A percentile compares a stretch with the other conserved stretches of the same genome.
phyloP scores from a whole-genome alignment of 2,888 invertebrate genomes.

The Phrixothrix hirtus region DNA sequence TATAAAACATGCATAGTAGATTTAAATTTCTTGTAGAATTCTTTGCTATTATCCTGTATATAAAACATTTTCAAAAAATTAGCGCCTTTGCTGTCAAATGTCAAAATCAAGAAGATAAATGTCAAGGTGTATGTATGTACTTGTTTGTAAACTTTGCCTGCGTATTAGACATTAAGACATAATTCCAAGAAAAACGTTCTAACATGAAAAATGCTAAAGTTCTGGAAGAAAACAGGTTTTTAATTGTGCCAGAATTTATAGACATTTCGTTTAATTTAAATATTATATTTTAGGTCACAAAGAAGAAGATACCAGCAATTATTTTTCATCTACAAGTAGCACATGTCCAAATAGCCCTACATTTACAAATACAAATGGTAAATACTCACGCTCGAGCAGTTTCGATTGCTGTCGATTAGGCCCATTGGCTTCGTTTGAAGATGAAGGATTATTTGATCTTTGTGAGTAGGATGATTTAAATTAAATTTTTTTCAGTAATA shows the following conservation, averaged over 20 bases:
- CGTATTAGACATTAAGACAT: too few species aligned
- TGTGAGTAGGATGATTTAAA: slow-evolving; percentile 35
- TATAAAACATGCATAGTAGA: too few species aligned
- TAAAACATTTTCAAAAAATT: too few species aligned
- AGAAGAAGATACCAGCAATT: too few species aligned
- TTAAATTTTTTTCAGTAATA: slow-evolving; percentile 3
- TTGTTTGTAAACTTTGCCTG: background rate
- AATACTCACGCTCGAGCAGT: slow-evolving; percentile 23
- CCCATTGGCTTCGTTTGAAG: slow-evolving; percentile 43
- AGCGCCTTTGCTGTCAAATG: background rate
- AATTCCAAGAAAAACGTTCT: slow-evolving; percentile 1
- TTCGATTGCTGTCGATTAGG: slow-evolving; percentile 30
- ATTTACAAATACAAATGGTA: slow-evolving; percentile 25
- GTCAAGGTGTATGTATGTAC: too few species aligned
- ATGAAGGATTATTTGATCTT: slow-evolving; percentile 51
- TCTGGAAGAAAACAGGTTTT: slow-evolving; percentile 71
- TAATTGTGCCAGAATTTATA: too few species aligned
- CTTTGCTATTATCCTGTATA: too few species aligned
- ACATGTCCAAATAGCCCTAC: slow-evolving; percentile 29
- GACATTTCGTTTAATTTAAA: too few species aligned
- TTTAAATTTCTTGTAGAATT: background rate
- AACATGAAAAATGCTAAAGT: slow-evolving; percentile 65
- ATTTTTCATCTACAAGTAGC: slow-evolving; percentile 28
- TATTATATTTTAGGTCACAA: slow-evolving; percentile 45
- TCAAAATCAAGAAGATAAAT: slow-evolving; percentile 1